These are phyloP conservation scores for Peromyscus melanophrys DNA, from an alignment of 2,797 vertebrate species.

Conservation along the genomic window DNA sequence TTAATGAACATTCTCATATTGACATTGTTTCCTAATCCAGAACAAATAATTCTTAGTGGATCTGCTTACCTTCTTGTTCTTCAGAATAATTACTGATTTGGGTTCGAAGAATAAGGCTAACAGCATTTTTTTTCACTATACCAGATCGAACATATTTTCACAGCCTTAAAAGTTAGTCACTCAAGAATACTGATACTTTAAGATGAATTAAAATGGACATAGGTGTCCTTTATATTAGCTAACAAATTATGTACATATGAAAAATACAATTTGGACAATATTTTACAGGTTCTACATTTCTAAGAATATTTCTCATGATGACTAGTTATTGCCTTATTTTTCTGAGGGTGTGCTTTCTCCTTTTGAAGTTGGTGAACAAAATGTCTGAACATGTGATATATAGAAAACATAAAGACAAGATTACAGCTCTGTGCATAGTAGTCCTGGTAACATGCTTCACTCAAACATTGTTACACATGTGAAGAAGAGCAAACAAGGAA, in stretches of 20 bases:
- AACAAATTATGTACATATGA: background rate
- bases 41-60: background rate
- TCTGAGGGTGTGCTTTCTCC: background rate
- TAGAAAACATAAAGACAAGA: background rate
- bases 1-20: background rate
- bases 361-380: background rate
- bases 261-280: background rate
- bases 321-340: background rate
- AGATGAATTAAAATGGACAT: background rate
- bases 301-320: background rate
- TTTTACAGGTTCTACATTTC: background rate
- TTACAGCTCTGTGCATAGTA: background rate
- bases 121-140: background rate
- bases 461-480: background rate
- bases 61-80: background rate
- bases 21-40: background rate
- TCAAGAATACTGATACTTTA: background rate
- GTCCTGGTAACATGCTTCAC: background rate
- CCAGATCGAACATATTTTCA: background rate
- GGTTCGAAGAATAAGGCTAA: slow-evolving; percentile 1
- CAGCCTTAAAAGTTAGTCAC: background rate
- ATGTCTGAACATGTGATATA: background rate
- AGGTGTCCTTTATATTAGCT: background rate
- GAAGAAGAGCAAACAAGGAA: background rate
- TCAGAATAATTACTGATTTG: slow-evolving; percentile 19